Evolutionary conservation across 1,140 invertebrate species (phyloP), one percentile per base, ranked within the genome.

Genomic region (Brevipalpus yothersi): DNA sequence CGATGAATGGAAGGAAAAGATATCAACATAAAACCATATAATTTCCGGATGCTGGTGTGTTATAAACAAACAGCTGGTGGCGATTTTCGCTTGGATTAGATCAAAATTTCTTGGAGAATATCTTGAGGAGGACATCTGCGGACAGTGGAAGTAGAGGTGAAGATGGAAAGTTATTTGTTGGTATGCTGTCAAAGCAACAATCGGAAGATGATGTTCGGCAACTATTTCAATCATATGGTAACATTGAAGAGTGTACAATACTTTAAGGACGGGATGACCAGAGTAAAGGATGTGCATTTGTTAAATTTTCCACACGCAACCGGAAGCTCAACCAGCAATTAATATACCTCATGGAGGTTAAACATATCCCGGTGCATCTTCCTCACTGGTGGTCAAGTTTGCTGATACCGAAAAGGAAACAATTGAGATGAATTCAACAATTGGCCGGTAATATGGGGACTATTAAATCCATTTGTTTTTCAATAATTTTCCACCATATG

Each of bases 291-390:
- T 98, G 94, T 79, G 94, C 94, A 72, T 98, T 98, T 76, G 91
- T 98, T 61, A 98, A 98, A 77, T 97, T 91, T 75, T 83, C 84
- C 69, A 86, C 84, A 68, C 31, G 56, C 88, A 94, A 72, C 80
- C 84, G 71, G 94, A 98, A 79, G 94, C 94, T 66, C 86, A 93
- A 72, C 82, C 86, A 66, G 93, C 94, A 65, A 97, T 98, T 73
- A 89, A 87, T 72, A 87, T 83, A 72, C 79, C 98, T 68, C 93
- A 98, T 82, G 94, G 94, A 70, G 93, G 87, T 79, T 90, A 95
- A 82, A 98, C 94, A 78, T 98, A 98, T 93, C 90, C 90, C 87
- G 94, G 94, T 69, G 94, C 94, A 67, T 95, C 91, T 69, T 95
- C 91, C 66, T 94, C 88, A 74, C 77, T 99, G 72, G 94, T 98